Percentiles rank a stretch among this genome's conserved stretches.
Evolutionary conservation across 2,888 invertebrate genomes (phyloP).

Genomic region (Halocaridina rubra): DNA sequence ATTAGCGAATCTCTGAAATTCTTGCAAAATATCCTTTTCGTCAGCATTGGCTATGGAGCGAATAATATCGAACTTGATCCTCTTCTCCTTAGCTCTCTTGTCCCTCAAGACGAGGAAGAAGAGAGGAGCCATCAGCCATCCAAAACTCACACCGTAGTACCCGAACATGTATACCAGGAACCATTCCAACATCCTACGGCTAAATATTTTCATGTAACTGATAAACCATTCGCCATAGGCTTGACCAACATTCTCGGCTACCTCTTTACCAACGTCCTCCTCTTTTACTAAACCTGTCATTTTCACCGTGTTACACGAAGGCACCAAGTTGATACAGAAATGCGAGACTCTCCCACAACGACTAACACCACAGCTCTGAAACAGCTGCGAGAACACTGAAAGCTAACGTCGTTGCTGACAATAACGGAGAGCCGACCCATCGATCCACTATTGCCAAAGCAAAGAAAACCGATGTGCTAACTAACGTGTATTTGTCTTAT

Average conservation of each 20-base stretch:
- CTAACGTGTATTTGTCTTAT: too few relatives aligned
- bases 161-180: slow-evolving; percentile 53
- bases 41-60: slow-evolving; percentile 58
- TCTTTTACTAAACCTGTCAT: background rate
- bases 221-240: slow-evolving; percentile 47
- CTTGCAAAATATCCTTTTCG: slow-evolving; percentile 61
- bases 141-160: slow-evolving; percentile 59
- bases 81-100: slow-evolving; percentile 60
- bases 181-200: slow-evolving; percentile 52
- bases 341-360: too few relatives aligned
- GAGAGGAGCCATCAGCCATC: slow-evolving; percentile 62
- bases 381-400: too few relatives aligned
- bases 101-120: slow-evolving; percentile 62
- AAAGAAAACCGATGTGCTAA: too few relatives aligned
- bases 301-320: background rate
- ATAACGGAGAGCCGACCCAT: too few relatives aligned
- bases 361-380: too few relatives aligned
- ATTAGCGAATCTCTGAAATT: slow-evolving; percentile 55
- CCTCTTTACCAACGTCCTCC: background rate
- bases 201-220: slow-evolving; percentile 55
- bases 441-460: too few relatives aligned
- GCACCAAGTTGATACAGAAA: background rate
- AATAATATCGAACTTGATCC: slow-evolving; percentile 58
- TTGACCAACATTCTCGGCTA: slow-evolving; percentile 36
- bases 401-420: too few relatives aligned